These are phyloP conservation scores for Myopa tessellatipennis DNA, from an alignment of 2,888 invertebrate species.

Conservation along the genomic window DNA sequence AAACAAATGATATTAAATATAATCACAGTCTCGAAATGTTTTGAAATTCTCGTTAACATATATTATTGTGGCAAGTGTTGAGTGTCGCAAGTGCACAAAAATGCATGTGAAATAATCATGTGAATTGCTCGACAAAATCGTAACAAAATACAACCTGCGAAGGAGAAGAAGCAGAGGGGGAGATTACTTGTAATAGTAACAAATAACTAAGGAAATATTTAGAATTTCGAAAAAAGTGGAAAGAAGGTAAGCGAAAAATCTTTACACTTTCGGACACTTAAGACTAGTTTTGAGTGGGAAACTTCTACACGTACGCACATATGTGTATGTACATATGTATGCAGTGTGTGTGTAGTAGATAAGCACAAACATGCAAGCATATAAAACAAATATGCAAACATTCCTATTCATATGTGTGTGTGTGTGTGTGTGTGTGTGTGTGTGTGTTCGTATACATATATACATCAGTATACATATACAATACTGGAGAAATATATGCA, in stretches of 20 bases:
- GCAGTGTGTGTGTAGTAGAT: not conserved
- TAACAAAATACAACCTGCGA: not conserved
- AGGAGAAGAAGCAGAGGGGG: not conserved
- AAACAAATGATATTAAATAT: slow-evolving; percentile 36
- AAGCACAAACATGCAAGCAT: not conserved
- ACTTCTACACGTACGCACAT: slow-evolving; percentile 24
- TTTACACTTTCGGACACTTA: not conserved
- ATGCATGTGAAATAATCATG: not conserved
- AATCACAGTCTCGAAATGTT: slow-evolving; percentile 37
- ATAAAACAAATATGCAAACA: not conserved
- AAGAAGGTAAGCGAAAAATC: not conserved
- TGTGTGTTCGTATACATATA: not conserved
- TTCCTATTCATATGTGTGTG: not conserved
- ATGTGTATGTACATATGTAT: not conserved
- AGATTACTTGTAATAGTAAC: not conserved
- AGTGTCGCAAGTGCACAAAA: not conserved
- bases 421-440: not conserved
- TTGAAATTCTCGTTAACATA: too few relatives aligned
- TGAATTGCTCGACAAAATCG: not conserved
- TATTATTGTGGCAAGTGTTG: too few relatives aligned
- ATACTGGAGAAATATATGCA: too few relatives aligned
- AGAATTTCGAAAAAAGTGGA: too few relatives aligned
- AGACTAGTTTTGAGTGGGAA: slow-evolving; percentile 7
- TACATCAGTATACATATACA: not conserved
- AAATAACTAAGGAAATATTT: not conserved